Conservation (phyloP, 2,113 vertebrate genomes). For the Channa maculata region DNA sequence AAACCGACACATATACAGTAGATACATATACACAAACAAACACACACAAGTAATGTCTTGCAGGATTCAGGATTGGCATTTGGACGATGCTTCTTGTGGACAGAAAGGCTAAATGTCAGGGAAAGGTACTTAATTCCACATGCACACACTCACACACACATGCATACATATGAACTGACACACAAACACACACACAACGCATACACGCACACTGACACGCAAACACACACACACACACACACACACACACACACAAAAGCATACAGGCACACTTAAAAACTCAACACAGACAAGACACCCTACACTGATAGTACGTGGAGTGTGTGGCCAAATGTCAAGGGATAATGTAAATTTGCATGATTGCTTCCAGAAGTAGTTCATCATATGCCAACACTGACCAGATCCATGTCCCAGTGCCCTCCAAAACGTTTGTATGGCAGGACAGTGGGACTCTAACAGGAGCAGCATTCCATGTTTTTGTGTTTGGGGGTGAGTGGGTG, state of each 20-base stretch:
- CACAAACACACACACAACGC: too few species aligned
- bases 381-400: slow-evolving; percentile 61
- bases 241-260: too few species aligned
- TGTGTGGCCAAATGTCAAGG: slow-evolving; percentile 78
- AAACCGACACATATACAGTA: slow-evolving; percentile 47
- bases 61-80: slow-evolving; percentile 71
- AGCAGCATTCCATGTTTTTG: not conserved
- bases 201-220: too few species aligned
- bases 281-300: slow-evolving; percentile 41
- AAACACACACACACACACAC: too few species aligned
- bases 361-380: slow-evolving; percentile 75
- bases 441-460: slow-evolving; percentile 10
- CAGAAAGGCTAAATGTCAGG: slow-evolving; percentile 80
- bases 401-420: slow-evolving; percentile 57
- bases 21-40: slow-evolving; percentile 32
- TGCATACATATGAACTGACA: too few species aligned
- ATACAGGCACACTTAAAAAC: slow-evolving; percentile 33
- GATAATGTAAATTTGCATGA: slow-evolving; percentile 77
- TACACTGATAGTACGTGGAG: slow-evolving; percentile 64
- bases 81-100: slow-evolving; percentile 68
- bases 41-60: slow-evolving; percentile 60
- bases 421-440: slow-evolving; percentile 25
- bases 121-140: slow-evolving; percentile 75
- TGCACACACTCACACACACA: slow-evolving; percentile 3
- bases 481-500: not conserved